These are phyloP conservation scores for Sakesphorus luctuosus DNA, from an alignment of 2,113 vertebrate genomes.

Conservation along the genomic window DNA sequence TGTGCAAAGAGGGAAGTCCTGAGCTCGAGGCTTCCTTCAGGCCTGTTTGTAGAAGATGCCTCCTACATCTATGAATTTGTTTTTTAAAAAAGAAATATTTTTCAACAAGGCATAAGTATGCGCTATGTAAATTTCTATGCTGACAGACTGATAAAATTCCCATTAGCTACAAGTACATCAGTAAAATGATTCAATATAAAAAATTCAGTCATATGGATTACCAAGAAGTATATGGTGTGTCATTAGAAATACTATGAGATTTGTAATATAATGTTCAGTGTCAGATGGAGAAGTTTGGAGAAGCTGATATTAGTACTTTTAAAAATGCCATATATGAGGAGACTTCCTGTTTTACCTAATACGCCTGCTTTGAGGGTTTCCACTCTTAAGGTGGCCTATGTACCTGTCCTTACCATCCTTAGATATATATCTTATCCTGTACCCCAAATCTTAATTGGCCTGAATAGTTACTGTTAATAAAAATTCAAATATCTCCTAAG, in stretches of 20 bases:
- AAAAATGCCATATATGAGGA: background rate
- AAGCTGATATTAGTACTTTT: background rate
- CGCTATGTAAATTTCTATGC: background rate
- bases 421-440: background rate
- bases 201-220: background rate
- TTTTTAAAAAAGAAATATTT: background rate
- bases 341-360: background rate
- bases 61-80: background rate
- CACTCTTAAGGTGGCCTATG: background rate
- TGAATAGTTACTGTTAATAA: background rate
- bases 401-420: background rate
- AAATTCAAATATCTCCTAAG: background rate
- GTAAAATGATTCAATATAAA: background rate
- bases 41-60: background rate
- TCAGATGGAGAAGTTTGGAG: background rate
- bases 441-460: background rate
- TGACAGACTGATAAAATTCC: background rate
- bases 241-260: background rate
- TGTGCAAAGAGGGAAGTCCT: background rate
- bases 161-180: background rate
- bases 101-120: background rate
- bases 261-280: background rate
- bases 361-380: background rate
- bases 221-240: background rate
- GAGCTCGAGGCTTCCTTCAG: background rate